Evolutionary conservation across 1,140 invertebrate species (phyloP).

Genomic region (Parapsyche elsis): DNA sequence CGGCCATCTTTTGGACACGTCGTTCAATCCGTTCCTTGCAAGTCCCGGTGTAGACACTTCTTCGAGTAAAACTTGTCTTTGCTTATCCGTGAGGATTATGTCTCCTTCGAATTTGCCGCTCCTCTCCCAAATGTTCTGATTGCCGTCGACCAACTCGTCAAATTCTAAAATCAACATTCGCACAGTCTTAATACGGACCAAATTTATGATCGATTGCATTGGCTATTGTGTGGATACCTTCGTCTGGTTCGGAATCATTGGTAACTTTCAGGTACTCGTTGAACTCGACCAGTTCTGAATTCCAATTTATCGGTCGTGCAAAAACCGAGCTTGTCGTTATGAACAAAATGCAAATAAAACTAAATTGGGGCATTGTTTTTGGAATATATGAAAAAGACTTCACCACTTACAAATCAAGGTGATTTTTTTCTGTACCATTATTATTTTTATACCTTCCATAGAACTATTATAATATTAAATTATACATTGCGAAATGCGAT

Average conservation of each 20-base stretch:
- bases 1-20: slow-evolving; percentile 72
- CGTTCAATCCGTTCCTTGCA: slow-evolving; percentile 71
- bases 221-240: slow-evolving; percentile 34
- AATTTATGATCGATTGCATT: neutral
- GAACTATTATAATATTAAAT: too few species aligned
- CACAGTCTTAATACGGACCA: neutral
- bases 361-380: neutral
- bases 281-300: slow-evolving; percentile 30
- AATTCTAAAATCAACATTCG: slow-evolving; percentile 54
- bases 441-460: too few species aligned
- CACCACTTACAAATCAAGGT: too few species aligned
- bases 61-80: slow-evolving; percentile 63
- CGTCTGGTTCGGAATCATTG: slow-evolving; percentile 46
- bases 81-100: slow-evolving; percentile 63
- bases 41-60: slow-evolving; percentile 62
- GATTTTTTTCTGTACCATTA: too few species aligned
- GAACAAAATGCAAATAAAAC: neutral
- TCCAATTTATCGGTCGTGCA: slow-evolving; percentile 22
- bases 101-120: slow-evolving; percentile 68
- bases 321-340: neutral
- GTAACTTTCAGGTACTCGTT: slow-evolving; percentile 42
- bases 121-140: slow-evolving; percentile 65
- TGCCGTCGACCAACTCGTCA: slow-evolving; percentile 60
- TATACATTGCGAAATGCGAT: neutral
- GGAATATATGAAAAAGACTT: too few species aligned